These are phyloP conservation scores for Athetis lepigone DNA, from an alignment of 2,888 invertebrate species.

Conservation along the genomic window DNA sequence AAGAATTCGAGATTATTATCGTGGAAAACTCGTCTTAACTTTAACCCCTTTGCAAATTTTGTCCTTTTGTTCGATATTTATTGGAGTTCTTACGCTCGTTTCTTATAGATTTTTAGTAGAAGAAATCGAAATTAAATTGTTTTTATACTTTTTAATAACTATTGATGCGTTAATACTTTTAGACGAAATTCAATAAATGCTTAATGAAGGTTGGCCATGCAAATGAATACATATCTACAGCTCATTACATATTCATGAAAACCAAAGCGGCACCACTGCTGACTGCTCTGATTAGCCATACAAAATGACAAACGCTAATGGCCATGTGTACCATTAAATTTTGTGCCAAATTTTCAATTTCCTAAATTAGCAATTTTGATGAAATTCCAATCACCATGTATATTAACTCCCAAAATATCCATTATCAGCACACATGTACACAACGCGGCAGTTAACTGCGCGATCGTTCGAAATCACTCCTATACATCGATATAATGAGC, in stretches of 20 bases:
- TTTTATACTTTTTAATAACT: background rate
- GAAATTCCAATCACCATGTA: constrained; percentile 33
- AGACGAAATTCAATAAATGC: background rate
- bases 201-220: background rate
- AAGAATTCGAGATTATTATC: constrained; percentile 65
- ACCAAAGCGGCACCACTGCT: constrained; percentile 7
- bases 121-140: constrained; percentile 14
- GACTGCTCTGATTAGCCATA: constrained; percentile 29
- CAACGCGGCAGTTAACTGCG: constrained; percentile 39
- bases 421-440: constrained; percentile 42
- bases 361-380: constrained; percentile 37
- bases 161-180: background rate
- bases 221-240: constrained; percentile 1
- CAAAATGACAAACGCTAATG: constrained; percentile 35
- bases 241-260: constrained; percentile 27
- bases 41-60: constrained; percentile 55
- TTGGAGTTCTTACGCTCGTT: constrained; percentile 47
- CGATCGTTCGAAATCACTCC: constrained; percentile 43
- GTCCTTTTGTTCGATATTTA: constrained; percentile 59
- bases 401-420: constrained; percentile 30
- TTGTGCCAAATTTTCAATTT: constrained; percentile 35
- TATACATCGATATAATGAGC: constrained; percentile 41
- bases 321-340: constrained; percentile 13
- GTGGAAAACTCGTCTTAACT: constrained; percentile 54
- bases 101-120: constrained; percentile 16